Evolutionary conservation across 37 sponge, comb jelly and placozoan species (phyloP).

Genomic region (Cliona cf. orientalis): DNA sequence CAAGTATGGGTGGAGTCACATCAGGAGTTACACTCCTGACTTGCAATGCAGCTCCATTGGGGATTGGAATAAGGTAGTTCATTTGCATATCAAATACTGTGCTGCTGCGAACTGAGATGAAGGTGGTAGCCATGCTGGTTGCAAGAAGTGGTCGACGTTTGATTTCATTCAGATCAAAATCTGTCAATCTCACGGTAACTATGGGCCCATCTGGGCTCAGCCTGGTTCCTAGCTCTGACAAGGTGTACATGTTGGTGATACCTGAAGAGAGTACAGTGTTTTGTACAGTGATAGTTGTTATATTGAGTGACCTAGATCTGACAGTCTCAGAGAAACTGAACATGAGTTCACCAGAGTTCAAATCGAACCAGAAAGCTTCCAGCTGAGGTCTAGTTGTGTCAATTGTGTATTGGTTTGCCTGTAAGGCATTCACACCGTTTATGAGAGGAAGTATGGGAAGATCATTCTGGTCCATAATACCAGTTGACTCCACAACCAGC

Average conservation of each 20-base stretch:
- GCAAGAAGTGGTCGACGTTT: slow-evolving; percentile 71
- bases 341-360: slow-evolving; percentile 63
- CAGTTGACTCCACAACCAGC: slow-evolving; percentile 70
- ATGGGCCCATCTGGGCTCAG: slow-evolving; percentile 36
- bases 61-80: slow-evolving; percentile 83
- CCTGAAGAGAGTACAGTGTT: slow-evolving; percentile 24
- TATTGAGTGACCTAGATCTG: slow-evolving; percentile 52
- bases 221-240: slow-evolving; percentile 21
- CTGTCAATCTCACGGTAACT: slow-evolving; percentile 41
- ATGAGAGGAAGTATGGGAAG: slow-evolving; percentile 64
- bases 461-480: slow-evolving; percentile 74
- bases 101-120: slow-evolving; percentile 71
- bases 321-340: slow-evolving; percentile 90
- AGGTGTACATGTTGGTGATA: slow-evolving; percentile 27
- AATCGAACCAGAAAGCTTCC: slow-evolving; percentile 63
- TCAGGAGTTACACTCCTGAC: slow-evolving; percentile 50
- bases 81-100: slow-evolving; percentile 86
- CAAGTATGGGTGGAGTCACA: slow-evolving; percentile 56
- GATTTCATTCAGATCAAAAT: slow-evolving; percentile 79
- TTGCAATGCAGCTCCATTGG: slow-evolving; percentile 50
- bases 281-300: slow-evolving; percentile 72
- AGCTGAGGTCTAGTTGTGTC: slow-evolving; percentile 85
- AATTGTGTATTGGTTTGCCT: slow-evolving; percentile 69
- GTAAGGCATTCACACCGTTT: slow-evolving; percentile 74
- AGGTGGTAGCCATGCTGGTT: slow-evolving; percentile 57